These are phyloP conservation scores for Phoebastria nigripes DNA, from an alignment of 2,797 vertebrate genomes.

Conservation along the genomic window DNA sequence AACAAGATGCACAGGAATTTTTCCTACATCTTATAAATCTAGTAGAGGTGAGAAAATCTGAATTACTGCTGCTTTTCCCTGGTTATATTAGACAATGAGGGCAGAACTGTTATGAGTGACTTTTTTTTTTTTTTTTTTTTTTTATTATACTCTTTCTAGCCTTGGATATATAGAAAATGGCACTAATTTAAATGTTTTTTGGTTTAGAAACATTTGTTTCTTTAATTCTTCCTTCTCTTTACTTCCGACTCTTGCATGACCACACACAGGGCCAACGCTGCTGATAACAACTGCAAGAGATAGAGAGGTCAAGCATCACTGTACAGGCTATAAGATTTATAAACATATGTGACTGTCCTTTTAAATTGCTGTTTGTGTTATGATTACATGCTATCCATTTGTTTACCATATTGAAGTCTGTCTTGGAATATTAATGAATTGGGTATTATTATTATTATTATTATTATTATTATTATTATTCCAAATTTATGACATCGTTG, in stretches of 20 bases:
- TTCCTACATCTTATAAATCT: conserved; percentile 90
- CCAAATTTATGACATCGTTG: not conserved
- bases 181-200: not conserved
- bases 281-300: not conserved
- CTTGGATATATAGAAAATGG: not conserved
- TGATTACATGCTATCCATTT: not conserved
- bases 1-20: conserved; percentile 95
- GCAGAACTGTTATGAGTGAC: not conserved
- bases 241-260: not conserved
- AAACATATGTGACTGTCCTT: not conserved
- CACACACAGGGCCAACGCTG: not conserved
- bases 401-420: not conserved
- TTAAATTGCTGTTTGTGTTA: not conserved
- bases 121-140: not conserved
- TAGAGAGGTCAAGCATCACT: not conserved
- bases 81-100: not conserved
- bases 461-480: not conserved
- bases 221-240: not conserved
- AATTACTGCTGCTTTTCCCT: not conserved
- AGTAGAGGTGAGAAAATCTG: conserved; percentile 85
- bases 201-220: not conserved
- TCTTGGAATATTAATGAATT: not conserved
- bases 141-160: not conserved
- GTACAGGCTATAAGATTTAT: not conserved
- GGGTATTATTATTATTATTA: not conserved